These are phyloP conservation scores for Spatulosminthurus flaviceps DNA, from an alignment of 2,888 invertebrate genomes.

Conservation along the genomic window DNA sequence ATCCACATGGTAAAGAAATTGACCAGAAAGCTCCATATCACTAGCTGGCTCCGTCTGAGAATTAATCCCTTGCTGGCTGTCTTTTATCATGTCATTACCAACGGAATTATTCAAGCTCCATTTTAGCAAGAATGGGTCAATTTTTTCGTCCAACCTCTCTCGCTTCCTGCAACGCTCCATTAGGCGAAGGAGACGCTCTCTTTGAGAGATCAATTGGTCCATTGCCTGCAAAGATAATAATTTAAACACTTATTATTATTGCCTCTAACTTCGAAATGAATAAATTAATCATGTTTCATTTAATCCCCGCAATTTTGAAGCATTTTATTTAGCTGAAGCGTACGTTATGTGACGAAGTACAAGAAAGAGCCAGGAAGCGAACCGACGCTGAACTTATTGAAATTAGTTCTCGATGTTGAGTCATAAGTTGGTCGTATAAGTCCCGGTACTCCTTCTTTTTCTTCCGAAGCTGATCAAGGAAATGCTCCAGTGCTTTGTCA, in stretches of 20 bases:
- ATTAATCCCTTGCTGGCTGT: background rate
- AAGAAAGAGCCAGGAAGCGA: slow-evolving; percentile 53
- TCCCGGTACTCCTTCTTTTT: slow-evolving; percentile 49
- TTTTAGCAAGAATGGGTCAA: slow-evolving; percentile 57
- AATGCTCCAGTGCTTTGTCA: slow-evolving; percentile 47
- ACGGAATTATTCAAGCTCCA: slow-evolving; percentile 51
- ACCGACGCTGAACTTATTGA: slow-evolving; percentile 49
- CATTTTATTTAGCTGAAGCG: background rate
- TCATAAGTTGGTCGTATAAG: slow-evolving; percentile 52
- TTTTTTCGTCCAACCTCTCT: slow-evolving; percentile 57
- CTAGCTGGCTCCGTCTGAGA: background rate
- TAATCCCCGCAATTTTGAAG: background rate
- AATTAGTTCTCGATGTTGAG: slow-evolving; percentile 48
- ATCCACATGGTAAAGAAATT: slow-evolving; percentile 39
- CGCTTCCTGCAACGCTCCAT: slow-evolving; percentile 59
- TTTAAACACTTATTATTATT: background rate
- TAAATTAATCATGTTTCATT: background rate
- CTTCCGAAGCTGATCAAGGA: slow-evolving; percentile 39
- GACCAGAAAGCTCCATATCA: slow-evolving; percentile 26
- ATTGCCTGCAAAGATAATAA: slow-evolving; percentile 36
- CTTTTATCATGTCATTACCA: background rate
- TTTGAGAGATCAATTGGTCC: slow-evolving; percentile 54
- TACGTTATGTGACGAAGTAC: slow-evolving; percentile 51
- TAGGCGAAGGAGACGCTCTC: slow-evolving; percentile 52
- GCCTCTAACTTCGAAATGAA: background rate